Evolutionary conservation across 2,888 invertebrate genomes (phyloP), one percentile per base, ranked within the genome.

Genomic region (Netelia fuscicornis): DNA sequence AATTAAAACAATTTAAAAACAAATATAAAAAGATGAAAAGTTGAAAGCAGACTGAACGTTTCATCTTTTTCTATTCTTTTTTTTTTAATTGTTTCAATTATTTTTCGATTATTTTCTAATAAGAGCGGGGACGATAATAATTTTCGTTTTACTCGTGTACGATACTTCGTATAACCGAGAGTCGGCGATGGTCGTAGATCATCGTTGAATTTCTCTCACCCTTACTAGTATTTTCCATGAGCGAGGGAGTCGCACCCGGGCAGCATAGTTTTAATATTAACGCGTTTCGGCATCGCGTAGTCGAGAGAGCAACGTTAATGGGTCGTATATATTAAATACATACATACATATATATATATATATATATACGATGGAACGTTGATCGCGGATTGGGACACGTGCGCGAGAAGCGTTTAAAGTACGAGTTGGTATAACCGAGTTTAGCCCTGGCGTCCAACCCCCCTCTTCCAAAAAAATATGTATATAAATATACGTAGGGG

Each of bases 361-460:
- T 6, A 37, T 8, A 37, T 37, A 37, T 37, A 37, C 37, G 37
- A 6, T 37, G 37, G 48, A 54, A 48, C 72, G 70, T 64, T 48
- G 68, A 77, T 80, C 80, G 56, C 37, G 74, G 84, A 81, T 81
- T 42, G 74, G 30, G 81, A 81, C 84, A 85, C 81, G 84, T 81
- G 84, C 84, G 74, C 64, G 74, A 68, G 71, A 64, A 52, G 81
- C 72, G 81, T 77, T 81, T 77, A 77, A 81, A 81, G 74, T 80
- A 37, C 60, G 67, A 52, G 42, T 37, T 37, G 9, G 10, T 68
- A 20, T 20, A 54, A 0, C 5, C 54, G 23, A n/a, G 10, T 56
- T 17, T 11, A 52, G 58, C 10, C 71, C 65, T 44, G 62, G 23
- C n/a, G 11, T 20, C 17, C 48, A 64, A 75, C n/a, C 75, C 44